Base-by-base conservation (phyloP, 2,113 vertebrate species). In the Triplophysa dalaica region DNA sequence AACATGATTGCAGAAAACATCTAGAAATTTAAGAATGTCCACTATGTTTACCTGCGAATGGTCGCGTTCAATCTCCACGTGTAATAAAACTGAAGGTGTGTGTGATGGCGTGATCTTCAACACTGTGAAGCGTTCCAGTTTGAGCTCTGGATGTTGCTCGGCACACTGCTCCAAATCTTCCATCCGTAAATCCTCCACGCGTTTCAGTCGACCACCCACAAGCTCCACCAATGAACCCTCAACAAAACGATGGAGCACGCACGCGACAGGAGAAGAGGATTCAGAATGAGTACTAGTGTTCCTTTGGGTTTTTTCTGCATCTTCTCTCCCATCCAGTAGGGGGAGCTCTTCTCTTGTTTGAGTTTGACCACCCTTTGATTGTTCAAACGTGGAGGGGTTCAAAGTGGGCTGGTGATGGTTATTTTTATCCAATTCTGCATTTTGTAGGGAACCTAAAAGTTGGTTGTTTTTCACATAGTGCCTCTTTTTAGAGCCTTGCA, bases 201-300 rank as follows among this genome's bases (percentile, higher is more conserved):
- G 86, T 73, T 89, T 91, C 75, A 93, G 86, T 50, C 82, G 87
- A 0, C 93, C 93, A 0, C 91, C 88, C 22, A 84, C 83, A 29
- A 94, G 91, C 87, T 94, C 91, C 14, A 94, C 92, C 70, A 94
- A 87, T 19, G 93, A 92, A 41, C 93, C 93, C 0, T 89, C 90
- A 60, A 78, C 85, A 45, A 93, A 94, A 81, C 93, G 90, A 70
- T 89, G 88, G 24, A 93, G 86, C 45, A 92, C 78, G 87, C 87
- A 88, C 63, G 87, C 78, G 14, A 84, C 50, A 21, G 84, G 70
- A 21, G 78, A 38, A 1, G 87, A 72, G 16, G 70, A 41, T 60
- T 70, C 50, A 43, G 33, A 21, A 0, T 13, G 58, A 26, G 73
- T 26, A 10, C 21, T n/a, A 3, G 14, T 17, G 73, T 72, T 38